Percentiles rank a stretch among this genome's conserved stretches.
Conservation (phyloP, 2,888 invertebrate genomes). For the Tipula unca region DNA sequence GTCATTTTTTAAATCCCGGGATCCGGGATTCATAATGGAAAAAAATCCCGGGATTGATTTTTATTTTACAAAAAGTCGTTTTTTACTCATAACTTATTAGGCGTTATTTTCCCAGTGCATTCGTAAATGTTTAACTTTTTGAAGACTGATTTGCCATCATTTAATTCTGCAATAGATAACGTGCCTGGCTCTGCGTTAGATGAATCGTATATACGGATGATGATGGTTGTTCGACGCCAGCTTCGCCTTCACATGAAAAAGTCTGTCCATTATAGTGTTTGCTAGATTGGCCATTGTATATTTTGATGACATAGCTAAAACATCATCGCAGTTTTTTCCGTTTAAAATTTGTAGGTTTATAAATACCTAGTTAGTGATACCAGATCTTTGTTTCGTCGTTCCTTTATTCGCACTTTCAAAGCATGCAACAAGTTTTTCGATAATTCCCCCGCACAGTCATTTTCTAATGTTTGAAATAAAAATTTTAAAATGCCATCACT, state of each 20-base stretch:
- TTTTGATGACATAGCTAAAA: not conserved
- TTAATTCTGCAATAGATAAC: not conserved
- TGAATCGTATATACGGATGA: too few species aligned
- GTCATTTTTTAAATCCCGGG: not conserved
- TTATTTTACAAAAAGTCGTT: too few species aligned
- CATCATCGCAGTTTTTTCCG: not conserved
- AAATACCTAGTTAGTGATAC: not conserved
- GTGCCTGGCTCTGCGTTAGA: too few species aligned
- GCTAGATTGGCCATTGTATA: slow-evolving; percentile 2
- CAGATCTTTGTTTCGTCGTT: not conserved
- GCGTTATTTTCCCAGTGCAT: not conserved
- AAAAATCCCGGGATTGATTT: too few species aligned
- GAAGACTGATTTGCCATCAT: not conserved
- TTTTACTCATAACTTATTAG: not conserved
- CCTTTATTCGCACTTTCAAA: too few species aligned
- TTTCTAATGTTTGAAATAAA: not conserved
- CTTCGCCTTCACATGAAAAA: too few species aligned
- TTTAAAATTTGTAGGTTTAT: not conserved
- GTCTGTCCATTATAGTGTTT: too few species aligned
- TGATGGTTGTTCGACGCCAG: too few species aligned
- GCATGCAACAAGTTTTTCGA: not conserved
- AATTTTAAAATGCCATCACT: slow-evolving; percentile 14
- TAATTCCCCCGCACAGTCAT: not conserved
- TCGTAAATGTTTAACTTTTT: not conserved
- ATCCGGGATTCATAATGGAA: too few species aligned